Conservation (phyloP, 2,888 invertebrate species). For the Pecten maximus region DNA sequence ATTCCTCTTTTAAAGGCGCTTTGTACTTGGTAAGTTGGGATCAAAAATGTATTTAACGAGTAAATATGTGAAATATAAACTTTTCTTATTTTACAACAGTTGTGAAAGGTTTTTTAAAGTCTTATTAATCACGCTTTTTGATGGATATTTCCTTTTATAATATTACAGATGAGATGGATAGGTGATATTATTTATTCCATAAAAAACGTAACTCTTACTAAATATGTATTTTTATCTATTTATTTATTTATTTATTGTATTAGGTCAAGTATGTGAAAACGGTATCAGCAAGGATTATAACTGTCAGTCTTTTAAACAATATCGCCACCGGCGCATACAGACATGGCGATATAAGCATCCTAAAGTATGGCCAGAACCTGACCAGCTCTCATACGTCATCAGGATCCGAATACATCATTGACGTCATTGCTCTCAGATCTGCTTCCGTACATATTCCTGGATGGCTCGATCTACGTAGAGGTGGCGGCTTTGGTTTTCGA, state of each 20-base stretch:
- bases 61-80: no score
- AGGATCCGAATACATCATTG: not conserved
- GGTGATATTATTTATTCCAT: no score
- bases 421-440: not conserved
- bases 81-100: no score
- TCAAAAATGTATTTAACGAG: no score
- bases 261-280: not conserved
- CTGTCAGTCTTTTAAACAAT: not conserved
- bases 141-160: no score
- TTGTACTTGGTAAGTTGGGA: not conserved
- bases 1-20: not conserved
- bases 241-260: not conserved
- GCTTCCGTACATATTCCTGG: not conserved
- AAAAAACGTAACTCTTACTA: no score
- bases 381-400: not conserved
- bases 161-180: no score
- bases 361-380: not conserved
- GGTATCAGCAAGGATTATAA: not conserved
- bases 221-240: no score
- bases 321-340: not conserved
- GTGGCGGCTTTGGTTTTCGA: slow-evolving; percentile 69
- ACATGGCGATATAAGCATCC: not conserved
- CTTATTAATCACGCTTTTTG: no score
- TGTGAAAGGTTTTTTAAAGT: no score
- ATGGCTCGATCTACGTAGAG: slow-evolving; percentile 55